These are phyloP conservation scores for Saguinus oedipus DNA, from an alignment of 2,797 vertebrate species.

Conservation along the genomic window DNA sequence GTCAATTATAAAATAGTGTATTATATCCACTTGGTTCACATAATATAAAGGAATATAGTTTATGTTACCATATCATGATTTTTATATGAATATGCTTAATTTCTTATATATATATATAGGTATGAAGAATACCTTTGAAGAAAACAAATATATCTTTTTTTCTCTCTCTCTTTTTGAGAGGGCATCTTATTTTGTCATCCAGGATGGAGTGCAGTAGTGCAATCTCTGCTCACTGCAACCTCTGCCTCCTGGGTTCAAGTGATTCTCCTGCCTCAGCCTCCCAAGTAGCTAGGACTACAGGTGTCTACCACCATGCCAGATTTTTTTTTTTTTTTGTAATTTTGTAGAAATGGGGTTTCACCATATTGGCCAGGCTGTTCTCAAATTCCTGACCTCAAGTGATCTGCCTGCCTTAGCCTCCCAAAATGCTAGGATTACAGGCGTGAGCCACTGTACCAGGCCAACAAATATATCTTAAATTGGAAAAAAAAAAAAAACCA, in stretches of 20 bases:
- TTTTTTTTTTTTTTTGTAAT: no score
- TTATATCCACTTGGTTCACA: not conserved
- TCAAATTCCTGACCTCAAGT: no score
- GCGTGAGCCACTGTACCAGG: accelerated
- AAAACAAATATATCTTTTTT: not conserved
- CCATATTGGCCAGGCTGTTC: no score
- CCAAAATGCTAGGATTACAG: no score
- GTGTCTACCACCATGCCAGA: not conserved
- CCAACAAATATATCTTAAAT: no score
- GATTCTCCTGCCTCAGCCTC: not conserved
- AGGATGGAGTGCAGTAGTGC: not conserved
- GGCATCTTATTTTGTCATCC: not conserved
- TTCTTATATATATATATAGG: not conserved
- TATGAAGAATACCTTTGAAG: not conserved
- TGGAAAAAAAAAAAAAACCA: not conserved
- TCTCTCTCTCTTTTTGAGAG: no score
- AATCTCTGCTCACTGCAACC: not conserved
- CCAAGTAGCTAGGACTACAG: not conserved
- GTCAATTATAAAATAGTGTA: constrained; percentile 18
- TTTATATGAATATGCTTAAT: not conserved
- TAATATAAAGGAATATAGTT: not conserved
- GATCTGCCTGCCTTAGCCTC: no score
- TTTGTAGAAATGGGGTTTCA: no score
- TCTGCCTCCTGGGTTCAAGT: not conserved
- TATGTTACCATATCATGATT: not conserved